Evolutionary conservation across 2,888 invertebrate genomes (phyloP).

Genomic region (Ypsolopha scabrella): DNA sequence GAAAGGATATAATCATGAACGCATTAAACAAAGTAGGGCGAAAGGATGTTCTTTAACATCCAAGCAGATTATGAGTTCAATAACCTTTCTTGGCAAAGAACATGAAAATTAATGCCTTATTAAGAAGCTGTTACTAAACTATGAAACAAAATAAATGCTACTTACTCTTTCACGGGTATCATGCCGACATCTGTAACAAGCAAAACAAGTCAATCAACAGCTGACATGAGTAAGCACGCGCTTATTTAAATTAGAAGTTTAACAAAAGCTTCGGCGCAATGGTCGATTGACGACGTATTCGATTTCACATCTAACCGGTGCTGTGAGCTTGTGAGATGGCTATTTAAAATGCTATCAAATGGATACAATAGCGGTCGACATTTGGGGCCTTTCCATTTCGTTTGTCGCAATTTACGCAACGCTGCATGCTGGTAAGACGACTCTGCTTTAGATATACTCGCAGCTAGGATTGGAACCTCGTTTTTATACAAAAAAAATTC

Average conservation of each 20-base stretch:
- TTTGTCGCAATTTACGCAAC: constrained; percentile 39
- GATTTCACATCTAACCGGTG: not conserved
- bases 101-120: too few relatives aligned
- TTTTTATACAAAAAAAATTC: too few relatives aligned
- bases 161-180: constrained; percentile 95
- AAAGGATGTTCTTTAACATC: too few relatives aligned
- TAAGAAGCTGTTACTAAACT: not conserved
- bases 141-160: constrained; percentile 23
- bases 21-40: too few relatives aligned
- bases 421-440: not conserved
- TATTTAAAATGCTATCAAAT: constrained; percentile 3
- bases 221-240: not conserved
- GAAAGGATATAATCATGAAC: too few relatives aligned
- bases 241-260: not conserved
- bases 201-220: constrained; percentile 10
- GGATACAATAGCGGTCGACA: constrained; percentile 5
- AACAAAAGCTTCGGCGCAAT: not conserved
- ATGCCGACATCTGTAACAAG: constrained; percentile 88
- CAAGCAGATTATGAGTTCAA: too few relatives aligned
- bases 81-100: too few relatives aligned
- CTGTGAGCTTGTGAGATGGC: constrained; percentile 1
- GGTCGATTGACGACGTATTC: not conserved
- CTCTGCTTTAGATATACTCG: too few relatives aligned
- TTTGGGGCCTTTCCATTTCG: constrained; percentile 23
- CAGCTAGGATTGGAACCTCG: too few relatives aligned